These are phyloP conservation scores for Coturnix japonica DNA, from an alignment of 2,113 vertebrate genomes.

Conservation along the genomic window DNA sequence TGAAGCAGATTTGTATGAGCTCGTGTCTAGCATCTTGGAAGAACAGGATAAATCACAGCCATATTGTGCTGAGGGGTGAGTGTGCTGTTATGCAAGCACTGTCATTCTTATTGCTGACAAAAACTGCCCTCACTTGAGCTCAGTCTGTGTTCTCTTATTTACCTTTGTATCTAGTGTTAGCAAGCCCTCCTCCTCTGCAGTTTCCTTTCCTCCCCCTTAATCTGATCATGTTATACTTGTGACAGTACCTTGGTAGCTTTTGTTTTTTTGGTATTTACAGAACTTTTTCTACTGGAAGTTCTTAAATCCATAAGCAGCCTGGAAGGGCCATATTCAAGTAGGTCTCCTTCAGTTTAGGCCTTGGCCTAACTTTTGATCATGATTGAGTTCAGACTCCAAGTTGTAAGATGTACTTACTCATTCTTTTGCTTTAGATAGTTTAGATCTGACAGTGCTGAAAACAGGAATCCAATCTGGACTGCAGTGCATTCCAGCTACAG, in stretches of 20 bases:
- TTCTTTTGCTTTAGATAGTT: neutral
- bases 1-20: constrained; percentile 89
- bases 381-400: neutral
- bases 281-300: neutral
- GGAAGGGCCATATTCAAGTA: neutral
- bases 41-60: constrained; percentile 85
- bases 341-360: neutral
- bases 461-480: neutral
- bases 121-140: neutral
- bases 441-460: neutral
- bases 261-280: neutral
- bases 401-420: neutral
- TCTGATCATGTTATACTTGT: accelerated
- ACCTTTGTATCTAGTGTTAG: neutral
- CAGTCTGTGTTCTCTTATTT: neutral
- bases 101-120: neutral
- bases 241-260: neutral
- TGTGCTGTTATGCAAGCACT: constrained; percentile 16
- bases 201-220: neutral
- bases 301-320: neutral
- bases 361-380: constrained; percentile 1
- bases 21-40: constrained; percentile 93
- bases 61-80: constrained; percentile 87
- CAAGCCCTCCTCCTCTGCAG: neutral
- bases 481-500: neutral